phyloP scores from a whole-genome alignment of 2,797 vertebrate genomes.

The Danio albolineatus region DNA sequence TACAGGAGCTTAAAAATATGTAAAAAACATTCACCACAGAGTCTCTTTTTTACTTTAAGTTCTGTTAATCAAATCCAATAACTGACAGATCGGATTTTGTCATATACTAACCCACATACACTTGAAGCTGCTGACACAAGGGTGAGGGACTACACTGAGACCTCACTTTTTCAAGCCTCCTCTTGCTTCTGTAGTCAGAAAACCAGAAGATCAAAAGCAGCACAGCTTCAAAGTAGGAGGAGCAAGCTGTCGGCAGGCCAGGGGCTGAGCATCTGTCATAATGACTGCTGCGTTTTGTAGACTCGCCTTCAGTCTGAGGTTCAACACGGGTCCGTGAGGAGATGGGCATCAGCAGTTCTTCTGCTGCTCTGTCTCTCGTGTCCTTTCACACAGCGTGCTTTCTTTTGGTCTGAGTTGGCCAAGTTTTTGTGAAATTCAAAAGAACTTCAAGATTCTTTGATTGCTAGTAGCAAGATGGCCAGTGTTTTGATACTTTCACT shows the following conservation, averaged over 20 bases:
- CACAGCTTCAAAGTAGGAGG: conserved; percentile 32
- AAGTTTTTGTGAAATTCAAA: conserved; percentile 30
- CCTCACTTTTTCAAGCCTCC: conserved; percentile 5
- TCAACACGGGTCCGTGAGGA: background rate
- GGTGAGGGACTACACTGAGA: background rate
- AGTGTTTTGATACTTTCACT: conserved; percentile 13
- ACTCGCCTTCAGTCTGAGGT: background rate
- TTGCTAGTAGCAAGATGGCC: background rate
- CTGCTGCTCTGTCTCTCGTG: conserved; percentile 15
- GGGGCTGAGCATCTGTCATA: conserved; percentile 30
- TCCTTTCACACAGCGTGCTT: background rate
- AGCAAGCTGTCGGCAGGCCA: conserved; percentile 3
- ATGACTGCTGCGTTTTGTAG: conserved; percentile 26
- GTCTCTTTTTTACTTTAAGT: background rate
- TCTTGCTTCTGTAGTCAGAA: conserved; percentile 25
- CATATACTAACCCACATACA: background rate
- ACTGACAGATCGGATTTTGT: background rate
- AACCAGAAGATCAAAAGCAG: conserved; percentile 32
- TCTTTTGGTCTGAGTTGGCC: conserved; percentile 19
- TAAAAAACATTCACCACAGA: background rate
- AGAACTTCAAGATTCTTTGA: conserved; percentile 16
- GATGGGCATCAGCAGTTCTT: conserved; percentile 39
- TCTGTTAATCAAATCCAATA: background rate
- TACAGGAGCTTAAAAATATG: too few species aligned
- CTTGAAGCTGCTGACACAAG: conserved; percentile 2